Percentiles rank a stretch among this genome's conserved stretches.
Conservation (phyloP, 1,140 invertebrate species). For the Anastrepha ludens region DNA sequence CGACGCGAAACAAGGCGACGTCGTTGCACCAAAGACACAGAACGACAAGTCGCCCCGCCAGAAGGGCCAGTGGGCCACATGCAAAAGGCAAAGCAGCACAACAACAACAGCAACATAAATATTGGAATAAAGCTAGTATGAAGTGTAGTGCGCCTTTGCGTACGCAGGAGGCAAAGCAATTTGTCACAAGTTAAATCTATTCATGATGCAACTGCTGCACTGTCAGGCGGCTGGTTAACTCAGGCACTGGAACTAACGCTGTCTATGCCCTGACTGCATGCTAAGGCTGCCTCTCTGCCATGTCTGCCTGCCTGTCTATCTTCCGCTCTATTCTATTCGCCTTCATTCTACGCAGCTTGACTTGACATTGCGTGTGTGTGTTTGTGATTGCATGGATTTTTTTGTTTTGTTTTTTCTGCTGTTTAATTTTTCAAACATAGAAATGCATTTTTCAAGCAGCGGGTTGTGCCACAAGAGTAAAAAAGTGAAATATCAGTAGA, state of each 20-base stretch:
- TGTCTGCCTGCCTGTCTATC: not conserved
- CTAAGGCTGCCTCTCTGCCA: not conserved
- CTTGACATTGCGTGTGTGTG: not conserved
- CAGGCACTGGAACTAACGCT: conserved; percentile 13
- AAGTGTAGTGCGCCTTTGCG: not conserved
- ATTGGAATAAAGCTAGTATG: conserved; percentile 26
- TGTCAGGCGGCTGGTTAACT: conserved; percentile 51
- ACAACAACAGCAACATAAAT: not conserved
- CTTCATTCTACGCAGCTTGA: not conserved
- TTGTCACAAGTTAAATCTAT: conserved; percentile 57
- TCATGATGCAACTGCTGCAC: conserved; percentile 55
- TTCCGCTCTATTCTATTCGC: not conserved
- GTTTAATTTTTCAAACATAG: conserved; percentile 38
- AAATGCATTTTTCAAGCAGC: conserved; percentile 50
- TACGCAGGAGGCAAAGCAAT: conserved; percentile 55
- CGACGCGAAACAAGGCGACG: not conserved
- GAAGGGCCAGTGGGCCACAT: conserved; percentile 38
- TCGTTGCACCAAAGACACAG: conserved; percentile 22
- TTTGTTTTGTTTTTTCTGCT: not conserved
- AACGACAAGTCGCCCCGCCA: not conserved
- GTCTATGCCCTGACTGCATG: not conserved
- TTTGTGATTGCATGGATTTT: not conserved
- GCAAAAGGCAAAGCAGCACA: not conserved
- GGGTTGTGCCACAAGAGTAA: not conserved
- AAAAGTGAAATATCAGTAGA: conserved; percentile 8